Evolutionary conservation across 2,888 invertebrate species (phyloP), one percentile per base, ranked within the genome.

Genomic region (Rotaria macrura): DNA sequence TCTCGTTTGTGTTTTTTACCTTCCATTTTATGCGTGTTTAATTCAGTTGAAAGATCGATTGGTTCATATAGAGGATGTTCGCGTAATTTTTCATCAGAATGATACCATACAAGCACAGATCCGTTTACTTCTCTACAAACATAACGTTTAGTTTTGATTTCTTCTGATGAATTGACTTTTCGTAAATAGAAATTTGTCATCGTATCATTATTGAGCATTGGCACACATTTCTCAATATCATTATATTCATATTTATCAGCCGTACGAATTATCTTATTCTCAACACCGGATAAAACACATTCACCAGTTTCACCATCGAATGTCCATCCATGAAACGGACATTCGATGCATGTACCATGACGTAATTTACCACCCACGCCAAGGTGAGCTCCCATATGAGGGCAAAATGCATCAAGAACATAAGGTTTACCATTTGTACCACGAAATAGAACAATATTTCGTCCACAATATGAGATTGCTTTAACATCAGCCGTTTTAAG

Each of bases 291-390:
- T 25, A 86, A 40, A 29, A 86, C 55, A 86, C 86, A 86, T 57
- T 86, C 57, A n/a, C 86, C 86, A n/a, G 86, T 86, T 55, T 86
- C 86, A 25, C 86, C 86, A 43, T 86, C 84, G n/a, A 86, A 86
- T 52, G 84, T 55, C 86, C 86, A 86, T 34, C 86, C 86, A 65
- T 86, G 86, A 84, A 86, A 86, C 17, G 86, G 86, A 83, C 86
- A 86, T 49, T 86, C 84, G 43, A 86, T 86, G 54, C 86, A 86
- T 57, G 84, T 84, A 43, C 54, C 23, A 54, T 86, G 43, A 25
- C 84, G 84, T n/a, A 86, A 79, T 38, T 54, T 40, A 40, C 86
- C 86, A 57, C 84, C 84, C 9, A 55, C 49, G 38, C 86, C 86
- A 54, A 86, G 65, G 52, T 86, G 65, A 40, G 86, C 86, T 9